Evolutionary conservation across 1,140 invertebrate genomes (phyloP).

Genomic region (Hormaphis cornu): DNA sequence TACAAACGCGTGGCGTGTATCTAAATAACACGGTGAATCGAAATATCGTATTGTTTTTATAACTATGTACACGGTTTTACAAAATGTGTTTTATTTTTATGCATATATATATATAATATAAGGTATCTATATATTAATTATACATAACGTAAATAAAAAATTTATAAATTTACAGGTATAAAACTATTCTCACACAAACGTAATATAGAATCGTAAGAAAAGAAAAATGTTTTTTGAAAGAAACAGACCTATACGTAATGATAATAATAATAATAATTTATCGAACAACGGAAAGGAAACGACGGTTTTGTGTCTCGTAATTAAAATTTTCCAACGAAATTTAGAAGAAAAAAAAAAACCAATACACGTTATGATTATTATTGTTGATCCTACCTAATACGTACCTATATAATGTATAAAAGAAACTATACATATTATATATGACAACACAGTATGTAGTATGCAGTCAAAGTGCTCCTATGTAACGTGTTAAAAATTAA

Average conservation of each 20-base stretch:
- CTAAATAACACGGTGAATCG: too few relatives aligned
- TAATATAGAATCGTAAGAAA: background rate
- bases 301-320: too few relatives aligned
- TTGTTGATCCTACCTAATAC: too few relatives aligned
- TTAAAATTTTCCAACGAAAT: too few relatives aligned
- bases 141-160: too few relatives aligned
- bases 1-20: too few relatives aligned
- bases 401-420: background rate
- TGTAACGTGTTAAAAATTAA: constrained; percentile 23
- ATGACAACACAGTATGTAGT: background rate
- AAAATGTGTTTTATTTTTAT: constrained; percentile 3
- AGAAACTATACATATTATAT: background rate
- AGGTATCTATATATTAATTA: too few relatives aligned
- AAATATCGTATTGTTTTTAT: background rate
- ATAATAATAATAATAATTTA: background rate
- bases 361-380: too few relatives aligned
- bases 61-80: background rate
- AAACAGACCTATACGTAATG: background rate
- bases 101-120: background rate
- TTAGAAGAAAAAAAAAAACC: too few relatives aligned
- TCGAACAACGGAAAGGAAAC: too few relatives aligned
- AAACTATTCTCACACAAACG: constrained; percentile 17
- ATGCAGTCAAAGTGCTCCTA: background rate
- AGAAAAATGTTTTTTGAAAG: too few relatives aligned
- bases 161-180: too few relatives aligned